phyloP scores from a whole-genome alignment of 2,113 vertebrate genomes.

The Mormyrus iriodes region DNA sequence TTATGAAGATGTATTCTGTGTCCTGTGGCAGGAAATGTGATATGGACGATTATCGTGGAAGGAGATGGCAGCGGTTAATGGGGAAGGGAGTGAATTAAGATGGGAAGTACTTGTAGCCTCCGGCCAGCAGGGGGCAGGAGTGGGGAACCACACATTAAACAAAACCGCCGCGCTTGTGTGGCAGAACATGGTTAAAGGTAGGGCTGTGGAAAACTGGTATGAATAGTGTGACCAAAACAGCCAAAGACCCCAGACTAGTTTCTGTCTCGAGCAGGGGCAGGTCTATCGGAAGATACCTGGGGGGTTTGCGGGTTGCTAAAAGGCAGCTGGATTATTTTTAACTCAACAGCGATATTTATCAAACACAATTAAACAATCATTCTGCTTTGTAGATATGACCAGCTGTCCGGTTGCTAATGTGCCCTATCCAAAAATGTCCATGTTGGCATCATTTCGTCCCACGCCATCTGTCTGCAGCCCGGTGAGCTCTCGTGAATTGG shows the following conservation, averaged over 20 bases:
- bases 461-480: not conserved
- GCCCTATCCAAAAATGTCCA: not conserved
- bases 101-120: not conserved
- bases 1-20: not conserved
- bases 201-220: not conserved
- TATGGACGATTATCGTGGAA: not conserved
- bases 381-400: not conserved
- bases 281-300: not conserved
- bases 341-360: not conserved
- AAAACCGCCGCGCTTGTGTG: not conserved
- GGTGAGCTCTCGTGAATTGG: not conserved
- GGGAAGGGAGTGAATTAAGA: not conserved
- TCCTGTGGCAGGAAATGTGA: not conserved
- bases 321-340: not conserved
- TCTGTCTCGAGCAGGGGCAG: not conserved
- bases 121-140: not conserved
- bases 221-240: not conserved
- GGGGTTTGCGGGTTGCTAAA: not conserved
- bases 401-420: not conserved
- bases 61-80: not conserved
- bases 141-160: not conserved
- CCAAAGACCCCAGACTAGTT: not conserved
- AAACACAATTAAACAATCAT: not conserved
- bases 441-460: not conserved
- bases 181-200: not conserved